phyloP scores from a whole-genome alignment of 53 echinoderm and acorn worm species.

The Holothuria scabra region DNA sequence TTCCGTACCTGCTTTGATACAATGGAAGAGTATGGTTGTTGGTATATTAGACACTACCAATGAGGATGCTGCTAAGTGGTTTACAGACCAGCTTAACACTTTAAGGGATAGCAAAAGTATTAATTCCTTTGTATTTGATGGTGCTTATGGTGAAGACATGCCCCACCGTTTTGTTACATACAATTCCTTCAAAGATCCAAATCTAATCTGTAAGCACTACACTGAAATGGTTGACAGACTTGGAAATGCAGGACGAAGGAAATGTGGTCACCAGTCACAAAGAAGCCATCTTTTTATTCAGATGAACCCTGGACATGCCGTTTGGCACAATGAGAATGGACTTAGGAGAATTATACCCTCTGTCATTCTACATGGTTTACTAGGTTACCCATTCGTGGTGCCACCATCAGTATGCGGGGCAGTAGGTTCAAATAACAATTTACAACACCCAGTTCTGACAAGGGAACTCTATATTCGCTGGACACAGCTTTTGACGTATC shows the following conservation, averaged over 20 bases:
- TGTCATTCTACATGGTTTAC: constrained; percentile 69
- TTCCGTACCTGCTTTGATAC: not conserved
- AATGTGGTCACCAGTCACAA: constrained; percentile 86
- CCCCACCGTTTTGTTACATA: constrained; percentile 10
- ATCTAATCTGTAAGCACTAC: constrained; percentile 72
- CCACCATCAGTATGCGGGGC: constrained; percentile 82
- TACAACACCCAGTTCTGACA: constrained; percentile 15
- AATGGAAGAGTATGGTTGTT: not conserved
- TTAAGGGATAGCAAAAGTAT: not conserved
- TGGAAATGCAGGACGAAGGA: constrained; percentile 67
- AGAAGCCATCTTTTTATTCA: constrained; percentile 79
- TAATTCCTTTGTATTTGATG: constrained; percentile 23
- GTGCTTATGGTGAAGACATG: constrained; percentile 17
- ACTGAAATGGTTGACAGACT: constrained; percentile 63
- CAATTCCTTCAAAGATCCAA: constrained; percentile 52
- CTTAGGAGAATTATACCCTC: constrained; percentile 82
- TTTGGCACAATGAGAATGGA: constrained; percentile 85
- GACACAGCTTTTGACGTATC: constrained; percentile 71
- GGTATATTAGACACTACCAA: constrained; percentile 31
- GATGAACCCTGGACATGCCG: constrained; percentile 81
- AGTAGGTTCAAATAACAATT: constrained; percentile 48
- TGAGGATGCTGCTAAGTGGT: constrained; percentile 6
- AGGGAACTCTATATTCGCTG: constrained; percentile 77
- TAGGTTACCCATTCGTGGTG: constrained; percentile 91
- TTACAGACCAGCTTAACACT: not conserved